phyloP scores from a whole-genome alignment of 2,888 invertebrate species.

The Abrostola triplasia region DNA sequence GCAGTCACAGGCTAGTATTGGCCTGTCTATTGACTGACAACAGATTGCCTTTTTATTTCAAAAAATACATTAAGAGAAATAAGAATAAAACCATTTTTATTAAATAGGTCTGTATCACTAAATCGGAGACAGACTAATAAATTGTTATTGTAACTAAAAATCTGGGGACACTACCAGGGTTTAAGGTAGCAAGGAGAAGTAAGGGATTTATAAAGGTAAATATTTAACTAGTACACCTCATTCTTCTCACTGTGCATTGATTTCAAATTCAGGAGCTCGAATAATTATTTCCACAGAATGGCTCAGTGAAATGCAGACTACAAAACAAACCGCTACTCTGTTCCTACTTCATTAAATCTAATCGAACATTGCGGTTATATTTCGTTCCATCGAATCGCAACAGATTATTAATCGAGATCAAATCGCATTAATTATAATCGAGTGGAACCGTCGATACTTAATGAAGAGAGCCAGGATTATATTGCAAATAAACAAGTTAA shows the following conservation, averaged over 20 bases:
- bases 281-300: not conserved
- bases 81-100: no score
- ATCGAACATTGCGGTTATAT: constrained; percentile 26
- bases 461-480: constrained; percentile 51
- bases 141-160: no score
- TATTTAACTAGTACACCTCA: no score
- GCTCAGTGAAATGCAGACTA: not conserved
- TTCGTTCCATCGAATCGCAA: constrained; percentile 33
- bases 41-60: no score
- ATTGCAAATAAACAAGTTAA: constrained; percentile 42
- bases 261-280: constrained; percentile 4
- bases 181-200: no score
- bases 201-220: no score
- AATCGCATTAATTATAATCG: constrained; percentile 58
- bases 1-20: no score
- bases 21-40: no score
- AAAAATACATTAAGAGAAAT: no score
- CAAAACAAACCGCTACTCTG: constrained; percentile 1
- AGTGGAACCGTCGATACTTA: constrained; percentile 54
- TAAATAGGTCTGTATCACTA: no score
- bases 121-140: no score
- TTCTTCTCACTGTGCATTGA: not conserved
- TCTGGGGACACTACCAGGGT: no score
- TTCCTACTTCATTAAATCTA: constrained; percentile 27
- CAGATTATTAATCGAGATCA: constrained; percentile 55